These are phyloP conservation scores for Apis mellifera DNA, from an alignment of 1,140 invertebrate species.

Conservation along the genomic window DNA sequence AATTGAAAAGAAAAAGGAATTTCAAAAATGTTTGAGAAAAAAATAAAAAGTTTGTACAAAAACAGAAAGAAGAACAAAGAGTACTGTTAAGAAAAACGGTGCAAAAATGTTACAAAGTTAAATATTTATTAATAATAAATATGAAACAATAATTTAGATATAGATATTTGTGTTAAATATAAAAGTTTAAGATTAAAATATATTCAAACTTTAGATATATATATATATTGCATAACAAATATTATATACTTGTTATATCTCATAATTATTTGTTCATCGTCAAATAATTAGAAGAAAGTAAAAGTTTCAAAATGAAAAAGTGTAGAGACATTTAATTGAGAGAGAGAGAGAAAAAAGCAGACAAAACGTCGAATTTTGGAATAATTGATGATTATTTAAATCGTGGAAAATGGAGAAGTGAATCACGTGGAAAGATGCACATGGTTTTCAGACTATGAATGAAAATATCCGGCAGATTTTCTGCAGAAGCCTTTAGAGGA, in stretches of 20 bases:
- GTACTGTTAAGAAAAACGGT: background rate
- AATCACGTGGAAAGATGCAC: conserved; percentile 74
- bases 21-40: conserved; percentile 27
- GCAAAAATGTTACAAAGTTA: background rate
- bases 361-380: background rate
- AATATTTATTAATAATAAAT: too few relatives aligned
- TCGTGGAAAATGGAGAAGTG: conserved; percentile 21
- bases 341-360: background rate
- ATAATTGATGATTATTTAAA: background rate
- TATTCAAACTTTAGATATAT: background rate
- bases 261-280: background rate
- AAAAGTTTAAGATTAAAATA: background rate
- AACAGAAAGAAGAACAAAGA: background rate
- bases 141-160: background rate
- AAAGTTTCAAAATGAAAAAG: too few relatives aligned
- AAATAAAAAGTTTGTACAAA: background rate
- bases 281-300: too few relatives aligned
- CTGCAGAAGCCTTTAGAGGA: conserved; percentile 76
- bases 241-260: background rate
- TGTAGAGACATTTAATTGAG: background rate
- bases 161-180: background rate
- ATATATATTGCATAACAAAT: background rate
- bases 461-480: conserved; percentile 79
- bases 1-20: too few relatives aligned
- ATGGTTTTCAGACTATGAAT: conserved; percentile 77